Evolutionary conservation across 2,888 invertebrate genomes (phyloP).

Genomic region (Eilema sororculum): DNA sequence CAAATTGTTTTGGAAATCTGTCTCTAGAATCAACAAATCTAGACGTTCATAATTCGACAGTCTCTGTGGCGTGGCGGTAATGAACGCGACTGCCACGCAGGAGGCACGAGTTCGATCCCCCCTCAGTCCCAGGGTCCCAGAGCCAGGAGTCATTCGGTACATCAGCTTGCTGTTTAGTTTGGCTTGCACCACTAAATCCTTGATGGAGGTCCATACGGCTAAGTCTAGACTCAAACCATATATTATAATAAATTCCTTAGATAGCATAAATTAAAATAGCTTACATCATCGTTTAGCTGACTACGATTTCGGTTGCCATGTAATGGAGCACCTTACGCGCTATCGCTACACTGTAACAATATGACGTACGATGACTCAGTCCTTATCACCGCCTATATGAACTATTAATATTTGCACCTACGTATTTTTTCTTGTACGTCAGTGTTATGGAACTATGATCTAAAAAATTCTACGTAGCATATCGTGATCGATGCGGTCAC

Average conservation of each 20-base stretch:
- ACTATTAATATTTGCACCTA: conserved; percentile 48
- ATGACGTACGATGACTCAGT: conserved; percentile 60
- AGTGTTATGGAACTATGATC: conserved; percentile 46
- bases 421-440: conserved; percentile 53
- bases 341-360: conserved; percentile 38
- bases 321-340: conserved; percentile 22
- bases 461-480: conserved; percentile 34
- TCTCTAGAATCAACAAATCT: not conserved
- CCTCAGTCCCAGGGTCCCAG: no score
- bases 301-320: conserved; percentile 31
- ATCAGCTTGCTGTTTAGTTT: no score
- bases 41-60: no score
- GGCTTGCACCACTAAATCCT: no score
- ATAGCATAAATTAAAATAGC: conserved; percentile 6
- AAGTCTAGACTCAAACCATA: not conserved
- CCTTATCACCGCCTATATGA: conserved; percentile 54
- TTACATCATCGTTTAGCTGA: conserved; percentile 12
- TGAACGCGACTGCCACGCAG: no score
- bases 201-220: no score
- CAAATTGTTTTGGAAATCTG: not conserved
- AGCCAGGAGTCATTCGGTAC: no score
- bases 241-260: conserved; percentile 5
- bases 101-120: no score
- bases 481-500: conserved; percentile 39
- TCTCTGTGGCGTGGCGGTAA: no score